These are phyloP conservation scores for Mactra quadrangularis DNA, from an alignment of 1,140 invertebrate genomes.

Conservation along the genomic window DNA sequence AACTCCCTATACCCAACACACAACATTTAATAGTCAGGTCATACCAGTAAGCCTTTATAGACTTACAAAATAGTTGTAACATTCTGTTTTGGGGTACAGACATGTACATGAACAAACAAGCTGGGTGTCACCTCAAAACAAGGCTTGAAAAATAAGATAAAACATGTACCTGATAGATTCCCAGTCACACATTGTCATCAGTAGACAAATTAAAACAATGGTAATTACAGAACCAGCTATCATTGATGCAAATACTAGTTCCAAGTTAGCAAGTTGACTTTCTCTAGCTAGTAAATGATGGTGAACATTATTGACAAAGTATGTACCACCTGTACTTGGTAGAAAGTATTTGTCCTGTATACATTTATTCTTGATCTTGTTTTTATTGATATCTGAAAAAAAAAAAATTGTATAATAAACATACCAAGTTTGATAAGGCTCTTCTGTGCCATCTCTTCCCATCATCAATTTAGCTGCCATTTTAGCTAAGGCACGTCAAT, in stretches of 20 bases:
- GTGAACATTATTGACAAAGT: neutral
- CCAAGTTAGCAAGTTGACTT: constrained; percentile 17
- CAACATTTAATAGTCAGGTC: no score
- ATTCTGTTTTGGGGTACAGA: no score
- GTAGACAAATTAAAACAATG: neutral
- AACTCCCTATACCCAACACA: no score
- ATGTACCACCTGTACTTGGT: neutral
- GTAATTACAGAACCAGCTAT: constrained; percentile 36
- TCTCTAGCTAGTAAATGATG: neutral
- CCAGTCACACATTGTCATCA: constrained; percentile 17
- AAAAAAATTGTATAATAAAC: neutral
- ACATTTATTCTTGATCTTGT: neutral
- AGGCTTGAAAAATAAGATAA: no score
- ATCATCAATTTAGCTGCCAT: no score
- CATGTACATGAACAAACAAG: no score
- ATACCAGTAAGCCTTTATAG: no score
- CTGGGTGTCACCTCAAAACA: no score
- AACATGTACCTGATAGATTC: neutral
- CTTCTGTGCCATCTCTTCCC: neutral
- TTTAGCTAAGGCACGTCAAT: no score
- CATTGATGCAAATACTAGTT: constrained; percentile 17
- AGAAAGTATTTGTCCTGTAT: neutral
- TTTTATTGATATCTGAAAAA: neutral
- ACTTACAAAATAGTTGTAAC: no score
- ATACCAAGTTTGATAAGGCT: neutral